Evolutionary conservation across 1,140 invertebrate genomes (phyloP), one percentile per base, ranked within the genome.

Genomic region (Stegodyphus mimosarum): DNA sequence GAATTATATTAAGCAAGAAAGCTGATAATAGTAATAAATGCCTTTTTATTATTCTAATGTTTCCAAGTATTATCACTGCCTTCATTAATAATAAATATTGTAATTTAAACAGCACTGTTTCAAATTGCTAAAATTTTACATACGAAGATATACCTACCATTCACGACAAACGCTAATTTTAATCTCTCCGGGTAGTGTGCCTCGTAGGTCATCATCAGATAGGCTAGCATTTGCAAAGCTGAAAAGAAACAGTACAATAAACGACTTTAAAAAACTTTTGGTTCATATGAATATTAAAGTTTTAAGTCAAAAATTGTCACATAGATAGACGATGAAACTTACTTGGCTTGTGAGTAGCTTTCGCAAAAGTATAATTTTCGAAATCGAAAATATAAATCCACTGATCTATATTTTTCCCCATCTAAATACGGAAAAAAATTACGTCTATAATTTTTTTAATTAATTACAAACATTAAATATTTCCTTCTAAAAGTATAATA

Each of bases 331-430:
- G 3, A 33, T 33, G 33, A 33, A 33, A 67, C 80, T 83, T 75
- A 83, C 80, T 83, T 75, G 80, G 80, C 18, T 83, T 83, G 52
- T 83, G 80, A 48, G 80, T 83, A 6, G 80, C 80, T 75, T 83
- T 74, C 13, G 71, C 71, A 69, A 83, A 75, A 60, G 80, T 53
- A 48, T 83, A 83, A 18, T 83, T 66, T 18, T 83, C 80, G 48
- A 83, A 83, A 49, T 83, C 80, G 53, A 83, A 83, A 74, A 83
- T 83, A n/a, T 83, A 83, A 52, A 75, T 83, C 80, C 80, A 83
- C 17, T 74, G 60, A 49, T 74, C 55, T 48, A 74, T n/a, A 55
- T 64, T 33, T 11, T 67, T 51, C 9, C 72, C 72, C 15, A 60
- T 66, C 80, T 83, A 52, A 15, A 72, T 49, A 55, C 10, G 5